These are phyloP conservation scores for Sardinella longiceps DNA, from an alignment of 2,797 vertebrate species.

Conservation along the genomic window DNA sequence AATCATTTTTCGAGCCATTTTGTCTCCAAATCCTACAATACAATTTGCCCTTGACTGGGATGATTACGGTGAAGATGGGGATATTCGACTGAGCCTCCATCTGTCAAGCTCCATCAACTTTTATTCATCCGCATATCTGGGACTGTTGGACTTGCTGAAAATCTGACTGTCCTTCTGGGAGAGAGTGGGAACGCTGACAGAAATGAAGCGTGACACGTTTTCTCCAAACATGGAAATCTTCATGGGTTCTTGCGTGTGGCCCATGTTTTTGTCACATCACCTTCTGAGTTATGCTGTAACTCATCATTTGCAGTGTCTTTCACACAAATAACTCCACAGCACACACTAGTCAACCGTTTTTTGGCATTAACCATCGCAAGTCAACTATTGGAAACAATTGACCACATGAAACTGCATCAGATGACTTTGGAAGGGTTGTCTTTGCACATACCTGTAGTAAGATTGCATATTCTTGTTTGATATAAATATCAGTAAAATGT, in stretches of 20 bases:
- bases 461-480: not conserved
- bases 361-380: no score
- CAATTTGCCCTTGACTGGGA: slow-evolving; percentile 43
- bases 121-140: not conserved
- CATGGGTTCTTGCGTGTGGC: not conserved
- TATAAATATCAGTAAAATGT: not conserved
- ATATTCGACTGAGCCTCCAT: slow-evolving; percentile 22
- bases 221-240: not conserved
- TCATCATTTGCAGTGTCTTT: no score
- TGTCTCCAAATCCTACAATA: not conserved
- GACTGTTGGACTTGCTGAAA: not conserved
- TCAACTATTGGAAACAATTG: no score
- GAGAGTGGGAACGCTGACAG: not conserved
- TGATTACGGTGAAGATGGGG: slow-evolving; percentile 42
- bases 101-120: not conserved
- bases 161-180: not conserved
- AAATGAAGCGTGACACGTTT: not conserved
- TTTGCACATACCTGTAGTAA: not conserved
- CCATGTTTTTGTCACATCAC: not conserved
- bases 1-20: not conserved
- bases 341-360: no score
- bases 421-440: not conserved
- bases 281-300: not conserved
- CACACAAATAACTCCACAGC: no score
- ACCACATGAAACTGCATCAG: not conserved